Percentiles rank a stretch among this genome's conserved stretches.
Evolutionary conservation across 1,140 invertebrate species (phyloP).

Genomic region (Leptopilina clavipes): DNA sequence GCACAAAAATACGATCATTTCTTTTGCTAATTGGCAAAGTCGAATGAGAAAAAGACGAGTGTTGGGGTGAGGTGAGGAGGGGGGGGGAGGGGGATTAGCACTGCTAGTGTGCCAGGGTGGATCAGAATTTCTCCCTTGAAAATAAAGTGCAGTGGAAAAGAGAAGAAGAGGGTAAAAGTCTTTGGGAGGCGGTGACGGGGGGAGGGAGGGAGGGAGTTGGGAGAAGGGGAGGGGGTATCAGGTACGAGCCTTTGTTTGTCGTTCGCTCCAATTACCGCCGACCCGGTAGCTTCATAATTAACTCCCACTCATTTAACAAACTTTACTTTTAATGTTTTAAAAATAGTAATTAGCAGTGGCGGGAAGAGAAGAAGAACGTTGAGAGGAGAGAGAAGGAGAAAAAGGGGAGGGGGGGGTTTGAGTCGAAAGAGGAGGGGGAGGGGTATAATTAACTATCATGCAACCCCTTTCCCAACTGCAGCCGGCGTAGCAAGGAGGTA

Average conservation of each 20-base stretch:
- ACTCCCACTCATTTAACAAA: constrained; percentile 76
- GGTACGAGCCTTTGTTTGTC: constrained; percentile 74
- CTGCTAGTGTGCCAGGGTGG: constrained; percentile 62
- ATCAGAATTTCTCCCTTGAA: constrained; percentile 70
- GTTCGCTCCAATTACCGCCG: constrained; percentile 75
- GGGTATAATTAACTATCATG: constrained; percentile 76
- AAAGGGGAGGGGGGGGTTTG: constrained; percentile 39
- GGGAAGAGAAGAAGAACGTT: constrained; percentile 55
- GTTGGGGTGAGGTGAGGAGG: constrained; percentile 51
- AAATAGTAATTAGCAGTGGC: constrained; percentile 74
- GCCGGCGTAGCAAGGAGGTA: constrained; percentile 73
- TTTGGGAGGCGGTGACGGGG: constrained; percentile 41
- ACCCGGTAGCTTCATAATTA: constrained; percentile 75
- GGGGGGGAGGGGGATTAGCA: constrained; percentile 65
- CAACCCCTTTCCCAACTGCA: constrained; percentile 70
- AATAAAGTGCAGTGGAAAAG: constrained; percentile 62
- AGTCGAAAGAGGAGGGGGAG: constrained; percentile 46
- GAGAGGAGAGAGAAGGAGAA: constrained; percentile 34
- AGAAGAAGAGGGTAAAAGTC: constrained; percentile 43
- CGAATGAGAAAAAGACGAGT: constrained; percentile 65
- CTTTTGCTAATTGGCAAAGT: constrained; percentile 69
- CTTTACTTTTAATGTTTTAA: constrained; percentile 77
- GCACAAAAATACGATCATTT: constrained; percentile 32
- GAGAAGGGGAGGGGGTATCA: constrained; percentile 45
- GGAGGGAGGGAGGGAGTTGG: constrained; percentile 28